phyloP scores from a whole-genome alignment of 2,797 vertebrate species.

The Micropoecilia bifurca region DNA sequence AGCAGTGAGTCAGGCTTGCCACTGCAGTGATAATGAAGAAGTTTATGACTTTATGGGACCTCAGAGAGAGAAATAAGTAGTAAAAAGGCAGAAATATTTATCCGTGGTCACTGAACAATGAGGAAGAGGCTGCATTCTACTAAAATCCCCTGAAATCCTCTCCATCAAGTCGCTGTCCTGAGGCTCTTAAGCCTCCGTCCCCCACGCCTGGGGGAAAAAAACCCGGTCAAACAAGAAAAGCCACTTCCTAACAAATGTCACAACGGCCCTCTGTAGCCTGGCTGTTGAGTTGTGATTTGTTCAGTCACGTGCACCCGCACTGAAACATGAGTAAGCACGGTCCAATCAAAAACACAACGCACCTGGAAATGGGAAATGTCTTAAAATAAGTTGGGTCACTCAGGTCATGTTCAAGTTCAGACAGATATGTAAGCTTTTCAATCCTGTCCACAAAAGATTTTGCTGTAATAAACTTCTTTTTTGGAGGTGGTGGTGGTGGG shows the following conservation, averaged over 20 bases:
- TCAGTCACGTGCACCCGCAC: constrained; percentile 24
- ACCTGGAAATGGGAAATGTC: not conserved
- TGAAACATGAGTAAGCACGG: not conserved
- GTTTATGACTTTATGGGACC: constrained; percentile 43
- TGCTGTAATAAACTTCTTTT: constrained; percentile 40
- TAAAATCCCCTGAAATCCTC: constrained; percentile 71
- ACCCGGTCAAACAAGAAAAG: constrained; percentile 71
- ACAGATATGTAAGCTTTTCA: constrained; percentile 21
- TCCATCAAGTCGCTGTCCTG: constrained; percentile 35
- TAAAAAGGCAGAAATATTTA: constrained; percentile 42
- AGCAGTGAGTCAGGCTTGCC: constrained; percentile 22
- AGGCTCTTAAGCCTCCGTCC: constrained; percentile 62
- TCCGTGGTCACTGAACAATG: constrained; percentile 48
- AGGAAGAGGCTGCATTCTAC: constrained; percentile 61
- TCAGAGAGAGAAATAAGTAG: constrained; percentile 30
- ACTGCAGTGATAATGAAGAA: constrained; percentile 43
- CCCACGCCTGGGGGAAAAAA: constrained; percentile 28
- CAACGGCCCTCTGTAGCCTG: constrained; percentile 49
- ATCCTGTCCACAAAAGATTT: constrained; percentile 25
- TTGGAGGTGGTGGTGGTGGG: too few relatives aligned
- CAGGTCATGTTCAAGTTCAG: not conserved
- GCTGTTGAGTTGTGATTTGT: too few relatives aligned
- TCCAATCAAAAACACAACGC: constrained; percentile 7
- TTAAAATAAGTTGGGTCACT: constrained; percentile 26
- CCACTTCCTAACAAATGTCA: constrained; percentile 72